Evolutionary conservation across 2,113 vertebrate genomes (phyloP).

Genomic region (Pterophyllum scalare): DNA sequence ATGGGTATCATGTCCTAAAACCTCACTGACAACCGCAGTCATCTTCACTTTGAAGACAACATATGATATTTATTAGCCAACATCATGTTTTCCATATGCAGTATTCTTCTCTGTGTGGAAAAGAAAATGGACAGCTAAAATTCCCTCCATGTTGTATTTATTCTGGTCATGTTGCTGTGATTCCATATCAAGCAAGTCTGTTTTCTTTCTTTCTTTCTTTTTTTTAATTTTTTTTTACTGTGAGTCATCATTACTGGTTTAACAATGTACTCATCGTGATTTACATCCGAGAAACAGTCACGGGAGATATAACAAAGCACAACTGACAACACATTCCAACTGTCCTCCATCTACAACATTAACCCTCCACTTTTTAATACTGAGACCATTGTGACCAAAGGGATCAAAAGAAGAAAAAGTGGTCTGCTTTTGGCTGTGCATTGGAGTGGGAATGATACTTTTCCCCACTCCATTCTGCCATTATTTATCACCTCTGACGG

Average conservation of each 20-base stretch:
- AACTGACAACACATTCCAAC: slow-evolving; percentile 51
- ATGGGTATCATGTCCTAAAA: slow-evolving; percentile 49
- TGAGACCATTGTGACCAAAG: not conserved
- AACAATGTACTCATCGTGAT: slow-evolving; percentile 46
- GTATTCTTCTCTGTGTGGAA: slow-evolving; percentile 10
- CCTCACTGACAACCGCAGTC: slow-evolving; percentile 47
- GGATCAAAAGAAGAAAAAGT: slow-evolving; percentile 16
- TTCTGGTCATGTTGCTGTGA: slow-evolving; percentile 47
- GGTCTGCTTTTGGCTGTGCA: slow-evolving; percentile 36
- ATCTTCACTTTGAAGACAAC: slow-evolving; percentile 35
- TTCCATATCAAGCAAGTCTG: slow-evolving; percentile 51
- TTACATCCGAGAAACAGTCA: slow-evolving; percentile 54
- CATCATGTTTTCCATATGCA: slow-evolving; percentile 66
- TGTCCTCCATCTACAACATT: slow-evolving; percentile 42
- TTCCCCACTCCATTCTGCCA: slow-evolving; percentile 63
- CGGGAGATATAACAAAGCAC: slow-evolving; percentile 49
- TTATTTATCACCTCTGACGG: slow-evolving; percentile 78
- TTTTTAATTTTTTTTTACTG: not conserved
- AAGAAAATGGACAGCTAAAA: slow-evolving; percentile 39
- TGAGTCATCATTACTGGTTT: slow-evolving; percentile 33
- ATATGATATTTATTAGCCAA: slow-evolving; percentile 54
- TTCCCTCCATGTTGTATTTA: slow-evolving; percentile 46
- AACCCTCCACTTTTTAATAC: slow-evolving; percentile 16
- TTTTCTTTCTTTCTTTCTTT: slow-evolving; percentile 13
- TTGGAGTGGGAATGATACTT: slow-evolving; percentile 38